These are phyloP conservation scores for Argyresthia albistria DNA, from an alignment of 2,888 invertebrate species.

Conservation along the genomic window DNA sequence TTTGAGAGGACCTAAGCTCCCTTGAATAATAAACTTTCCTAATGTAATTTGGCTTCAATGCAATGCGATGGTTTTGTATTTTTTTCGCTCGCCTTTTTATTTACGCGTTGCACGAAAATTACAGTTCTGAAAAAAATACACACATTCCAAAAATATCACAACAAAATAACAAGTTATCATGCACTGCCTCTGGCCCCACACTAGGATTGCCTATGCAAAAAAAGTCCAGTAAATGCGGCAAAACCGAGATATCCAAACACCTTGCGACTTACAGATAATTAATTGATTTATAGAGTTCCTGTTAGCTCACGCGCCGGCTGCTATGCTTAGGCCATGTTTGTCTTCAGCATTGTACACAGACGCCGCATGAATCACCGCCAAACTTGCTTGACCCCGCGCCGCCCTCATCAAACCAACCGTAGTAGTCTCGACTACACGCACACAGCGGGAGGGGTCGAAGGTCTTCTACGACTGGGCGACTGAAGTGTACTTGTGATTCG, in stretches of 20 bases:
- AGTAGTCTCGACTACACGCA: slow-evolving; percentile 7
- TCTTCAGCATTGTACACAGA: slow-evolving; percentile 24
- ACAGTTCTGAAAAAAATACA: too few species aligned
- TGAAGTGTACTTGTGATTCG: slow-evolving; percentile 44
- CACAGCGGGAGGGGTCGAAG: slow-evolving; percentile 14
- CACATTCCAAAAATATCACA: too few species aligned
- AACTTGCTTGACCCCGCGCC: slow-evolving; percentile 18
- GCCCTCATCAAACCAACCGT: slow-evolving; percentile 2
- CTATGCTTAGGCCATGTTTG: slow-evolving; percentile 36
- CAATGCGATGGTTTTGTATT: slow-evolving; percentile 9
- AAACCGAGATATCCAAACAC: too few species aligned
- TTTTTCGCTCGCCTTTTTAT: background rate
- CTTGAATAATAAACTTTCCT: background rate
- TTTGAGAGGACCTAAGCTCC: too few species aligned
- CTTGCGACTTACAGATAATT: slow-evolving; percentile 23
- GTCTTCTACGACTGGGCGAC: slow-evolving; percentile 24
- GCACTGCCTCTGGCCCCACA: too few species aligned
- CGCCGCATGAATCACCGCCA: slow-evolving; percentile 25
- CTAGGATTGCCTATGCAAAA: too few species aligned
- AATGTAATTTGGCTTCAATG: slow-evolving; percentile 16
- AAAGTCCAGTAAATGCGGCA: too few species aligned
- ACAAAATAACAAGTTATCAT: too few species aligned
- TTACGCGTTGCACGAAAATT: too few species aligned
- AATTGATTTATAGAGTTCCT: slow-evolving; percentile 42
- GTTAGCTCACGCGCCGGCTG: slow-evolving; percentile 35